These are phyloP conservation scores for Embiotoca jacksoni DNA, from an alignment of 2,113 vertebrate species.

Conservation along the genomic window DNA sequence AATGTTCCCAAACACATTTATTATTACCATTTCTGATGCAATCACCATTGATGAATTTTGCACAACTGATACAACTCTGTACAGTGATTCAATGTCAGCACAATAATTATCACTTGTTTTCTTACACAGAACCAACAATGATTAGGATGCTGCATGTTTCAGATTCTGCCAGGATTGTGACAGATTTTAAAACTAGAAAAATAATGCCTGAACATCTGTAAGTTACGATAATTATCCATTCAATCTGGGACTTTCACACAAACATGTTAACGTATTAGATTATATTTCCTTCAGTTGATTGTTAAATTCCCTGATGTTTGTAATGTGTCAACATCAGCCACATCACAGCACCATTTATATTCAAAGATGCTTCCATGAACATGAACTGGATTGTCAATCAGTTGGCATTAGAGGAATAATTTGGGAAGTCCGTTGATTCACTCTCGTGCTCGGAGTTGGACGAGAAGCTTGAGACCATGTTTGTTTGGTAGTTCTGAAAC, in stretches of 20 bases:
- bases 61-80: slow-evolving; percentile 47
- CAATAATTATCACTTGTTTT: slow-evolving; percentile 34
- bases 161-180: slow-evolving; percentile 14
- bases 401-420: background rate
- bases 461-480: too few species aligned
- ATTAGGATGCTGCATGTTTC: slow-evolving; percentile 6
- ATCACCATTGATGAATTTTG: slow-evolving; percentile 50
- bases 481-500: too few species aligned
- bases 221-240: slow-evolving; percentile 10
- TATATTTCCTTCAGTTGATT: slow-evolving; percentile 6
- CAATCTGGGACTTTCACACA: slow-evolving; percentile 10
- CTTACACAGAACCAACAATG: slow-evolving; percentile 23
- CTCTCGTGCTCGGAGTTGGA: background rate
- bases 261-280: background rate
- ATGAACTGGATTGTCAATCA: slow-evolving; percentile 4
- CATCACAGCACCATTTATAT: slow-evolving; percentile 16
- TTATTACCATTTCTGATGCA: slow-evolving; percentile 47
- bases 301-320: slow-evolving; percentile 45
- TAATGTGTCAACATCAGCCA: slow-evolving; percentile 1
- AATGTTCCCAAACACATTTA: slow-evolving; percentile 64
- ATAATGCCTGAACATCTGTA: background rate
- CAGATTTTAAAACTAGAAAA: slow-evolving; percentile 27
- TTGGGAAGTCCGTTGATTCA: background rate
- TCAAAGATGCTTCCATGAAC: background rate
- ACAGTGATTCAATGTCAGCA: slow-evolving; percentile 55